A percentile compares a stretch with the other conserved stretches of the same genome.
Evolutionary conservation across 2,113 vertebrate genomes (phyloP).

Genomic region (Gambusia affinis): DNA sequence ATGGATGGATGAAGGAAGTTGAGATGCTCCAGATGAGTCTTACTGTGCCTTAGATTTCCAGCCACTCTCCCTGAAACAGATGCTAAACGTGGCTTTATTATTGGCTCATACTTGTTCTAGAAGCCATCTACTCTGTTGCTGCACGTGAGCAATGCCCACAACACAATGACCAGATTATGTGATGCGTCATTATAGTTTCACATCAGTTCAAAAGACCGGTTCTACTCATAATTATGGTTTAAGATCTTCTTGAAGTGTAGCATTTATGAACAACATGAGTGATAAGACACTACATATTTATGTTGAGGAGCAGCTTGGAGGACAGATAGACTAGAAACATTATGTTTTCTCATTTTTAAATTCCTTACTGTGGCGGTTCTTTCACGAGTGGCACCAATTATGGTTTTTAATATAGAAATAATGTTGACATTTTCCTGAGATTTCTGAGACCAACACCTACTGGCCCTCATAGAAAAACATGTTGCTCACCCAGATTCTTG

Average conservation of each 20-base stretch:
- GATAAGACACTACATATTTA: neutral
- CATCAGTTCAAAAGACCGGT: neutral
- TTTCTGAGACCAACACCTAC: neutral
- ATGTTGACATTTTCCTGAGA: neutral
- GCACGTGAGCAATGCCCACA: slow-evolving; percentile 12
- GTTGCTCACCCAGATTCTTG: too few relatives aligned
- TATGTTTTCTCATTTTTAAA: neutral
- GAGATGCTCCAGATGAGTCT: slow-evolving; percentile 55
- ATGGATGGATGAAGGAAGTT: slow-evolving; percentile 18
- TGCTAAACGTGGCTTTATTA: slow-evolving; percentile 45
- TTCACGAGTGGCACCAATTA: neutral
- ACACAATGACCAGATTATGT: neutral
- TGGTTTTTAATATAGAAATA: neutral
- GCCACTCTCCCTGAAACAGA: slow-evolving; percentile 56
- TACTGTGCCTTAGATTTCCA: slow-evolving; percentile 78
- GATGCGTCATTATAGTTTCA: neutral
- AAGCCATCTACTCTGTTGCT: slow-evolving; percentile 55
- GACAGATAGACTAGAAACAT: neutral
- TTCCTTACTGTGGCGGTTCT: neutral
- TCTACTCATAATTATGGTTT: neutral
- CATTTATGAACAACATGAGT: neutral
- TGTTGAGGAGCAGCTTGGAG: neutral
- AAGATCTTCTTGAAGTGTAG: neutral
- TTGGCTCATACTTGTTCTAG: slow-evolving; percentile 32
- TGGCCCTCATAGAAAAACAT: too few relatives aligned